phyloP scores from a whole-genome alignment of 2,888 invertebrate genomes.

The Tricholauxania praeusta region DNA sequence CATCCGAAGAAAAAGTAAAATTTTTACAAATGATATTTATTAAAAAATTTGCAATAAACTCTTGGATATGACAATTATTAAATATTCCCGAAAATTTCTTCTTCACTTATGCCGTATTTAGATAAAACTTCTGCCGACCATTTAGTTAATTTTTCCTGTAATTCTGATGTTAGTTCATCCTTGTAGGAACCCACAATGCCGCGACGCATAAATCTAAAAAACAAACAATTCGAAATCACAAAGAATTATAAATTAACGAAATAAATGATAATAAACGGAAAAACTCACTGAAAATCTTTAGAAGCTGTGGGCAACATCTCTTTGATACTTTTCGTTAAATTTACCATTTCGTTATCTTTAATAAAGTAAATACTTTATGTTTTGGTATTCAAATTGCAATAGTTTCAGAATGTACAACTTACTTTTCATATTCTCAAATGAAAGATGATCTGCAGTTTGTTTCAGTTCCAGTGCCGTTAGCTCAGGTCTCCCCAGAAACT shows the following conservation, averaged over 20 bases:
- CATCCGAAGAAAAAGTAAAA: no score
- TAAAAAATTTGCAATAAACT: no score
- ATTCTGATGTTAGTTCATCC: constrained; percentile 37
- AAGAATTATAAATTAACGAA: no score
- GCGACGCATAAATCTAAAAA: constrained; percentile 35
- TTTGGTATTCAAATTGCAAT: no score
- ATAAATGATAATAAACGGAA: no score
- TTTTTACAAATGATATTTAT: no score
- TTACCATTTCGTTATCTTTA: no score
- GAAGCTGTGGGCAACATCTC: no score
- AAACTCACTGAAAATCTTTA: no score
- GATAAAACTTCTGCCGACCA: constrained; percentile 33
- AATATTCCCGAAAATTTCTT: constrained; percentile 41
- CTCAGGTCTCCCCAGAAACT: constrained; percentile 40
- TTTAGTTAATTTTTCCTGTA: constrained; percentile 31
- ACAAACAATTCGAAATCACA: no score
- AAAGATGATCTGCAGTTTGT: constrained; percentile 43
- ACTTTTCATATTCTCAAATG: constrained; percentile 51
- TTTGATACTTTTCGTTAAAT: no score
- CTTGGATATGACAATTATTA: background rate
- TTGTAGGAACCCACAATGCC: constrained; percentile 43
- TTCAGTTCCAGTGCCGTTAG: constrained; percentile 40
- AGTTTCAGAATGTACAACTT: background rate
- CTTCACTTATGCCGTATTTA: constrained; percentile 30
- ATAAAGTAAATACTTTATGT: no score